Evolutionary conservation across 2,113 vertebrate genomes (phyloP), one percentile per base, ranked within the genome.

Genomic region (Cricetomys ansorgei): DNA sequence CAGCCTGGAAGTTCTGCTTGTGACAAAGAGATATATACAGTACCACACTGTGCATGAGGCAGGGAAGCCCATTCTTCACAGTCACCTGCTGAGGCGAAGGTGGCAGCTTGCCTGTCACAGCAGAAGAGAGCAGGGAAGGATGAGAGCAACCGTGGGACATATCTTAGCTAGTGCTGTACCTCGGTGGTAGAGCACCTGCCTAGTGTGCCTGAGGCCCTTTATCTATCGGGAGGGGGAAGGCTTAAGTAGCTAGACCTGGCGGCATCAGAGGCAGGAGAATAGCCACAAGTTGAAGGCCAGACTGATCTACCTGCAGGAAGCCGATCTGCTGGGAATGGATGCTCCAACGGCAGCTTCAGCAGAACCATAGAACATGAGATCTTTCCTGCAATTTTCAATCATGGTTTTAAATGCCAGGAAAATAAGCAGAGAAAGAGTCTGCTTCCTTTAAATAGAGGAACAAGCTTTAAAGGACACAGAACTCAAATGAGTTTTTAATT

Each of bases 401-500:
- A 37, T 2, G 19, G 43, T 65, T 92, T 92, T 75, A 90, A 81
- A 88, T 6, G 6, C 48, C 59, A 95, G 34, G 62, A 86, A 89
- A 59, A 15, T 9, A 90, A 65, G 45, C 62, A 34, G n/a, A 17
- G 2, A 13, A 59, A 77, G 10, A 79, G 23, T n/a, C 25, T 73
- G 13, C 40, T 76, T 88, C 86, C 72, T 93, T 94, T 92, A 86
- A 75, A 75, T 70, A 48, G 62, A 88, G 37, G 96, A 93, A 73
- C 10, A 50, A 91, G 55, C 17, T 83, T 77, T 83, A 65, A 88
- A 64, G 15, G 75, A 88, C 3, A 76, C 57, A 70, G 2, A 59
- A 21, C 64, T 94, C 81, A 40, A 45, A 90, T 11, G 70, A 94
- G 64, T n/a, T 59, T 88, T 81, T 59, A 69, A 43, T 75, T 27